A percentile compares a stretch with the other conserved stretches of the same genome.
Evolutionary conservation across 2,797 vertebrate genomes (phyloP).

Genomic region (Staurois parvus): DNA sequence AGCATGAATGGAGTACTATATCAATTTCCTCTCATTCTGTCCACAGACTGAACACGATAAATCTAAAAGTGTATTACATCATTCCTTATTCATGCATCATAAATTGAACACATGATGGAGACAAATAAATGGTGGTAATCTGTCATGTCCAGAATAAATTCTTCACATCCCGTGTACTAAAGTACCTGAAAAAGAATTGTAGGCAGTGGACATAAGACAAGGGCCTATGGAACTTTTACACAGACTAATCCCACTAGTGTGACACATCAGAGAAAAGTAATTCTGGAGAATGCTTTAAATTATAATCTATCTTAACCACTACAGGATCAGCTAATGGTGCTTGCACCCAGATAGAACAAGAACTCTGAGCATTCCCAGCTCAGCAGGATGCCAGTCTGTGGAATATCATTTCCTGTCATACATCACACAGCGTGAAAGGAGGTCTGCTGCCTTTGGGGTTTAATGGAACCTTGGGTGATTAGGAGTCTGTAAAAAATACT

Average conservation of each 20-base stretch:
- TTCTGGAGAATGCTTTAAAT: neutral
- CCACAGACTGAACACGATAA: too few relatives aligned
- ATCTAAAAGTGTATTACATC: too few relatives aligned
- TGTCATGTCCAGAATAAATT: neutral
- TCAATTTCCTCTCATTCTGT: too few relatives aligned
- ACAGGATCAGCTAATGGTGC: neutral
- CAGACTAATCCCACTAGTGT: neutral
- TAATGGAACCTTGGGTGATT: neutral
- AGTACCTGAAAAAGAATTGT: too few relatives aligned
- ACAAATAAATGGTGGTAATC: neutral
- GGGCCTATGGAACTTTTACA: neutral
- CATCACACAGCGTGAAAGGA: neutral
- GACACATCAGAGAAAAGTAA: neutral
- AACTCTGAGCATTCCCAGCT: constrained; percentile 13
- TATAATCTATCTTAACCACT: constrained; percentile 3
- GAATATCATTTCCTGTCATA: constrained; percentile 50
- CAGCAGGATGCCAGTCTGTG: constrained; percentile 7
- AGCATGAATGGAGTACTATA: too few relatives aligned
- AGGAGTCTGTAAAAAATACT: neutral
- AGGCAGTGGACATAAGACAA: neutral
- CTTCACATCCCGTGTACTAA: neutral
- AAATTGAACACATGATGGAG: too few relatives aligned
- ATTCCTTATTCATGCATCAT: too few relatives aligned
- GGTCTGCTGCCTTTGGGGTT: neutral
- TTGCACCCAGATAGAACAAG: neutral